Base-by-base conservation (phyloP, 2,113 vertebrate genomes). In the Colius striatus region DNA sequence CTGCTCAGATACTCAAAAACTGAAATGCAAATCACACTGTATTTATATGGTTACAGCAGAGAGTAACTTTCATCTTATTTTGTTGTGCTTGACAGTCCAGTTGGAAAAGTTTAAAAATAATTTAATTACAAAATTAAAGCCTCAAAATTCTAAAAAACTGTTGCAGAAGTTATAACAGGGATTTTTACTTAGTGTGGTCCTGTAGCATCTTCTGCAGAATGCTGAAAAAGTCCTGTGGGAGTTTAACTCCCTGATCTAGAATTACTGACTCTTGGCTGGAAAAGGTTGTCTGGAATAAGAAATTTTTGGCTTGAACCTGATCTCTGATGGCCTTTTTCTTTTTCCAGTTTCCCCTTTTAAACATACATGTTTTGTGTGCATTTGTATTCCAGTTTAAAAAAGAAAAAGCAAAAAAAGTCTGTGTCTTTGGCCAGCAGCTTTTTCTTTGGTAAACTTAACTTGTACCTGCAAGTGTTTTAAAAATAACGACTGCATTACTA, bases 231-330 rank as follows among this genome's bases (percentile, higher is more conserved):
- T 78, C 62, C 32, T 51, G 36, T n/a, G 67, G 29, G 72, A 80
- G 48, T 93, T 94, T 29, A 87, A 73, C 47, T 85, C 48, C 5
- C 11, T 75, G 45, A 48, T 82, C 77, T 94, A 53, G 57, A 84
- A 57, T 92, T 92, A 82, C 61, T 0, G 3, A 30, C 0, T 1
- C 73, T 83, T 72, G 53, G 25, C 87, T 87, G 67, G 70, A 67
- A 81, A 72, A 89, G 45, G 38, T 87, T n/a, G 2, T 48, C 34
- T 81, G 81, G 70, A 82, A 67, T 87, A 83, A 89, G 73, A 90
- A 92, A 63, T 88, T 90, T 93, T 62, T 32, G 62, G 73, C 78
- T 90, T 84, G 43, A 86, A 81, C 53, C 55, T 91, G 41, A 55
- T 86, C 55, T 83, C 25, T 0, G 0, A 36, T 77, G 75, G n/a